Evolutionary conservation across 64 coral and sea anemone genomes (phyloP), one percentile per base, ranked within the genome.

Genomic region (Orbicella faveolata): DNA sequence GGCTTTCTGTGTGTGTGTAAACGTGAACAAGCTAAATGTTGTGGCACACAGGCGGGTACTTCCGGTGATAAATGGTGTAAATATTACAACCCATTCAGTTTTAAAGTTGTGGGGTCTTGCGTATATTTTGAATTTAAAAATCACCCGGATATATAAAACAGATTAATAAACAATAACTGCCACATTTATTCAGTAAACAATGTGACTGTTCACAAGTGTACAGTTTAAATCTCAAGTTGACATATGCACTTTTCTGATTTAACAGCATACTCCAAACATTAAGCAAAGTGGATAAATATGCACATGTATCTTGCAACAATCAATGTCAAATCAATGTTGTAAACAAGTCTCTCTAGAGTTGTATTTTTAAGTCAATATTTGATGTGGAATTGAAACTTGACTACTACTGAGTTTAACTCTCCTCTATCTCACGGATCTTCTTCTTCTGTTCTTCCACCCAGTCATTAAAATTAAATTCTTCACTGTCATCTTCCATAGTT

Each of bases 401-500:
- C 69, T 10, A 73, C 30, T 11, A 23, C 33, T 34, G 33, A 73
- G 69, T 73, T 30, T 0, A 33, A 11, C 4, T 30, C 23, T 25
- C 33, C 23, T 73, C 23, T 73, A 73, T 73, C 30, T 73, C 69
- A n/a, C 69, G 23, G 23, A 73, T 52, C 52, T 52, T 73, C 69
- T 25, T 73, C 69, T 73, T n/a, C 69, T 73, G 69, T 73, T 73
- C 69, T 73, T 73, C 23, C 20, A 36, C 69, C 69, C 69, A 73
- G 69, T 73, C 69, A 73, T 73, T 25, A 73, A 73, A 73, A 73
- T 30, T 2, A 73, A 73, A 2, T 73, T 23, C 69, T 73, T 73
- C 69, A 73, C 69, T 73, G 69, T 23, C 69, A 73, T 73, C 69
- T 73, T 73, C 69, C 69, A 73, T n/a, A 11, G 69, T 52, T 52